Evolutionary conservation across 2,888 invertebrate genomes (phyloP).

Genomic region (Euzetes globulus): DNA sequence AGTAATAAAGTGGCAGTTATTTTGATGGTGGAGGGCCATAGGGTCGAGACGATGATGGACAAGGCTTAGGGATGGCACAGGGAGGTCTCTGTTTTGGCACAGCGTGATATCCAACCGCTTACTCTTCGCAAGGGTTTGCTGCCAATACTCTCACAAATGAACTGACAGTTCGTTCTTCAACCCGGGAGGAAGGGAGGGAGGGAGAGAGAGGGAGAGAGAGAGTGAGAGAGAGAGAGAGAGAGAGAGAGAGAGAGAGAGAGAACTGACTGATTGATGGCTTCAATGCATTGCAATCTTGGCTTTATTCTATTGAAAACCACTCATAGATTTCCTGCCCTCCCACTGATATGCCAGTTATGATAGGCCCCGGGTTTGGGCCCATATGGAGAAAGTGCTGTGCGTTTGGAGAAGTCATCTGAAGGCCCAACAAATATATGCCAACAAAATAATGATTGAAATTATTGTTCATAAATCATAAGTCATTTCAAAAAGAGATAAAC

Average conservation of each 20-base stretch:
- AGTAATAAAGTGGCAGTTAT: constrained; percentile 27
- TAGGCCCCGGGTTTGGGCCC: neutral
- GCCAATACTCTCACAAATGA: constrained; percentile 2
- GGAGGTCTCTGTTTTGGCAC: neutral
- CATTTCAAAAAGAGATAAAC: neutral
- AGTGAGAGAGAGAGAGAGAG: neutral
- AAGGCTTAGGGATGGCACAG: constrained; percentile 11
- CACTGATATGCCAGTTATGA: constrained; percentile 12
- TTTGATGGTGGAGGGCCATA: constrained; percentile 1
- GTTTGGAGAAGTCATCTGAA: neutral
- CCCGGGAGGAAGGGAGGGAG: neutral
- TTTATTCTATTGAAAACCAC: neutral
- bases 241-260: neutral
- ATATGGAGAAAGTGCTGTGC: neutral
- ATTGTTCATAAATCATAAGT: constrained; percentile 18
- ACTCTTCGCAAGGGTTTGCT: neutral
- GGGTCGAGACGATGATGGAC: constrained; percentile 26
- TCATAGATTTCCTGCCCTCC: constrained; percentile 22
- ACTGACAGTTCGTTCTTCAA: constrained; percentile 15
- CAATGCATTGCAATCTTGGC: neutral
- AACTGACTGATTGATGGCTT: constrained; percentile 13
- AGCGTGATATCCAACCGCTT: constrained; percentile 7
- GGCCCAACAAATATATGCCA: constrained; percentile 1
- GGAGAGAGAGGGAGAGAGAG: neutral
- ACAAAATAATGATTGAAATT: constrained; percentile 9